A percentile compares a stretch with the other conserved stretches of the same genome.
phyloP scores from a whole-genome alignment of 2,888 invertebrate species.

The Leistus spinibarbis region DNA sequence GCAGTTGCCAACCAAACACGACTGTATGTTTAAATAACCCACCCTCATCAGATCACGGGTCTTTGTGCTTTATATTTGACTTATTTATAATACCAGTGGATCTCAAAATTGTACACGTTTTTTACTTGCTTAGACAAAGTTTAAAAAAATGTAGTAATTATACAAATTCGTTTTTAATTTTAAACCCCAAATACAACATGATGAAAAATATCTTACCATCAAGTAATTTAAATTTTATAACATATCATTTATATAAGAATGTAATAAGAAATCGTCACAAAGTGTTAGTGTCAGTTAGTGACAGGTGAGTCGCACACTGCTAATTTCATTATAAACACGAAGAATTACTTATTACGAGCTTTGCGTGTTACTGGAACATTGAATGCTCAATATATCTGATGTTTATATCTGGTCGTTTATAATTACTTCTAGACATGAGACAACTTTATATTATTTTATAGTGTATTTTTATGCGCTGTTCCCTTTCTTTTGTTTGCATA shows the following conservation, averaged over 20 bases:
- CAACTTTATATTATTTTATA: background rate
- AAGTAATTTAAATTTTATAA: no score
- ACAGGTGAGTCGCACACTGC: constrained; percentile 12
- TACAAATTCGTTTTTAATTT: no score
- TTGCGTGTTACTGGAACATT: constrained; percentile 20
- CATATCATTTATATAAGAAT: no score
- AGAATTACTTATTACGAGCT: constrained; percentile 2
- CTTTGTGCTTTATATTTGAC: background rate
- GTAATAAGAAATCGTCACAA: no score
- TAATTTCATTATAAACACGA: constrained; percentile 34
- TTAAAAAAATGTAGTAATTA: no score
- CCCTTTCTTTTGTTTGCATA: background rate
- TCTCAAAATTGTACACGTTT: background rate
- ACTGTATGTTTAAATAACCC: constrained; percentile 33
- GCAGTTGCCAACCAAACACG: constrained; percentile 62
- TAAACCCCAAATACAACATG: no score
- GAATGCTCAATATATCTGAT: constrained; percentile 18
- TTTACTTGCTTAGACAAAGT: background rate
- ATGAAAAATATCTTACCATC: no score
- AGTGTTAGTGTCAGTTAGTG: no score
- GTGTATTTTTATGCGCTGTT: background rate
- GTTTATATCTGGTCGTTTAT: constrained; percentile 24
- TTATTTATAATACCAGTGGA: background rate
- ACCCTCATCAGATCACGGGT: background rate
- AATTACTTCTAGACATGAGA: constrained; percentile 26